These are phyloP conservation scores for Sceloporus undulatus DNA, from an alignment of 2,113 vertebrate species.

Conservation along the genomic window DNA sequence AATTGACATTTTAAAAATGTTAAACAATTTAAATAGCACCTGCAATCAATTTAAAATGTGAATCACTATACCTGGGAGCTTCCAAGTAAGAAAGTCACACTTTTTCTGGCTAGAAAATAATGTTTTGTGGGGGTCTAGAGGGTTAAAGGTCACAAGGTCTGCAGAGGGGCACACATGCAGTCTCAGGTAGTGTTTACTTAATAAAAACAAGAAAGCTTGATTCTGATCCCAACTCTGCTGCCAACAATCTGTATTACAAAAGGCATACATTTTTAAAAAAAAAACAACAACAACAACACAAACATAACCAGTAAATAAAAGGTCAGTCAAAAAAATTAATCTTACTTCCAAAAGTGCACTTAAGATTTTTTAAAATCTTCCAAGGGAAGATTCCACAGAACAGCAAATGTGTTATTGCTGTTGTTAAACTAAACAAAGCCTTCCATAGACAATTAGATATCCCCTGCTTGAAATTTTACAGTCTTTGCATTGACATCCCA, in stretches of 20 bases:
- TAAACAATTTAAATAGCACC: no score
- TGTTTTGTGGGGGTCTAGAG: no score
- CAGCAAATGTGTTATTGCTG: no score
- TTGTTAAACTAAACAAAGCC: not conserved
- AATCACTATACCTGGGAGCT: no score
- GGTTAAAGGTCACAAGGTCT: no score
- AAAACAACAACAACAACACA: not conserved
- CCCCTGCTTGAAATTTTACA: not conserved
- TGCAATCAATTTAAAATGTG: no score
- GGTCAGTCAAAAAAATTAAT: not conserved
- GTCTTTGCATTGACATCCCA: not conserved
- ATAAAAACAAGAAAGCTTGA: not conserved
- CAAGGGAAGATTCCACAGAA: not conserved
- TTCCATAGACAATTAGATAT: not conserved
- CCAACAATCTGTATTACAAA: not conserved
- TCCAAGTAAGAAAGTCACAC: no score
- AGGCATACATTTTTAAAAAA: not conserved
- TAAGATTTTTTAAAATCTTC: not conserved
- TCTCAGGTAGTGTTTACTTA: not conserved
- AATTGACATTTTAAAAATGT: no score
- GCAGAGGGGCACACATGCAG: no score
- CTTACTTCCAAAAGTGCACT: not conserved
- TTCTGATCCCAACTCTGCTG: not conserved
- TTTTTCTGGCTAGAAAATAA: no score
- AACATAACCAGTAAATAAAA: not conserved